These are phyloP conservation scores for Diorhabda carinulata DNA, from an alignment of 1,140 invertebrate genomes.

Conservation along the genomic window DNA sequence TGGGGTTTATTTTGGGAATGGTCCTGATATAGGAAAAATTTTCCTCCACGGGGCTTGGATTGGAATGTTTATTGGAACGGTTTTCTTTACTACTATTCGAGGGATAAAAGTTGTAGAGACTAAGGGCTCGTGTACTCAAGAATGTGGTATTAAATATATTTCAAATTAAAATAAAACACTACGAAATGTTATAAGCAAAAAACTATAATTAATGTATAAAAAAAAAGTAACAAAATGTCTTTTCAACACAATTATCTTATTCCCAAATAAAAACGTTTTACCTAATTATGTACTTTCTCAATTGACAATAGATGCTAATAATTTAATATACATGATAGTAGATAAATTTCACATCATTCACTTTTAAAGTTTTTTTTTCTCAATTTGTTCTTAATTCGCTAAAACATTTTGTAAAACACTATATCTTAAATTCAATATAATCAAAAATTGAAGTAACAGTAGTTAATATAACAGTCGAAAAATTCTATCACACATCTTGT, in stretches of 20 bases:
- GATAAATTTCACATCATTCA: slow-evolving; percentile 7
- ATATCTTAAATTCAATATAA: slow-evolving; percentile 12
- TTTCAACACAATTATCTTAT: background rate
- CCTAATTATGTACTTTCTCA: slow-evolving; percentile 1
- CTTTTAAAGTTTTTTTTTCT: no score
- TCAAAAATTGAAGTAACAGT: slow-evolving; percentile 14
- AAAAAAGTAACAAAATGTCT: slow-evolving; percentile 1
- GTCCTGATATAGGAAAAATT: no score
- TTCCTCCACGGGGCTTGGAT: no score
- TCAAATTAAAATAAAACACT: background rate
- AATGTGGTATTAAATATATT: background rate
- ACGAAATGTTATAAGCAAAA: slow-evolving; percentile 1
- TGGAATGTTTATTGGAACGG: no score
- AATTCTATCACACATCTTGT: slow-evolving; percentile 60
- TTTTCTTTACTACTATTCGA: no score
- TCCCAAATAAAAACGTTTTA: background rate
- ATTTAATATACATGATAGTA: slow-evolving; percentile 1
- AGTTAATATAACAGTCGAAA: slow-evolving; percentile 14
- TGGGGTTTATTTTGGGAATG: no score
- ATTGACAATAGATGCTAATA: slow-evolving; percentile 1
- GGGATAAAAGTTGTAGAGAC: no score
- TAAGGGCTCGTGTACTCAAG: no score
- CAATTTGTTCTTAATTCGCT: slow-evolving; percentile 9
- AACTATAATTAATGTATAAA: slow-evolving; percentile 1
- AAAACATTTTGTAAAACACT: slow-evolving; percentile 11